Percentiles rank a stretch among this genome's conserved stretches.
Evolutionary conservation across 2,888 invertebrate species (phyloP).

Genomic region (Lithophane ornitopus): DNA sequence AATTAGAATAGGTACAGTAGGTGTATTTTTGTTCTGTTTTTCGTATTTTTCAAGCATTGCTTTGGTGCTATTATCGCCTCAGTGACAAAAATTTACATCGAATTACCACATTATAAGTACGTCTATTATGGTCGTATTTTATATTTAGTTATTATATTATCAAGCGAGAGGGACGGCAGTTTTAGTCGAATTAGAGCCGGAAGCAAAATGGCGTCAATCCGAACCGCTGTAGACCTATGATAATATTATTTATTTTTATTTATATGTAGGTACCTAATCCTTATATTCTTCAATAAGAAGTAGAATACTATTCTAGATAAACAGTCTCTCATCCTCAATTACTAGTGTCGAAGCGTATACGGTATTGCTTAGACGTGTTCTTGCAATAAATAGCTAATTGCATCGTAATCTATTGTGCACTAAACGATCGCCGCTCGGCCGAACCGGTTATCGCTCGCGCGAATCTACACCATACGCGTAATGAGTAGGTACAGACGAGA

Average conservation of each 20-base stretch:
- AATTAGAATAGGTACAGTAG: not conserved
- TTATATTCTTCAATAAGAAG: no score
- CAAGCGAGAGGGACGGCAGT: conserved; percentile 2
- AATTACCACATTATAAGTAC: conserved; percentile 33
- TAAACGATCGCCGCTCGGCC: not conserved
- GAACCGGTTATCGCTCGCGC: no score
- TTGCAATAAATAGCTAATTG: not conserved
- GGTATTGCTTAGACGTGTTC: not conserved
- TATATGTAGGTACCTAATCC: no score
- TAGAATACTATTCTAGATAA: no score
- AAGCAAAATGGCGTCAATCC: no score
- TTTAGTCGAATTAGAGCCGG: no score
- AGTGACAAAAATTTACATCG: conserved; percentile 10
- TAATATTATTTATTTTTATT: no score
- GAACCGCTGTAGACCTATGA: no score
- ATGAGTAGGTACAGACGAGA: not conserved
- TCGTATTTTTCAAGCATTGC: not conserved
- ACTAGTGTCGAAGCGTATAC: not conserved
- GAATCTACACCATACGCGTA: not conserved
- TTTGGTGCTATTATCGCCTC: not conserved
- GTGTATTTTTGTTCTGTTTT: not conserved
- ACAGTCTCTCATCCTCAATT: no score
- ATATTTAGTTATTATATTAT: conserved; percentile 17
- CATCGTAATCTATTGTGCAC: not conserved
- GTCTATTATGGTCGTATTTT: not conserved